phyloP scores from a whole-genome alignment of 2,888 invertebrate species.

The Scaptomyza tumidula region DNA sequence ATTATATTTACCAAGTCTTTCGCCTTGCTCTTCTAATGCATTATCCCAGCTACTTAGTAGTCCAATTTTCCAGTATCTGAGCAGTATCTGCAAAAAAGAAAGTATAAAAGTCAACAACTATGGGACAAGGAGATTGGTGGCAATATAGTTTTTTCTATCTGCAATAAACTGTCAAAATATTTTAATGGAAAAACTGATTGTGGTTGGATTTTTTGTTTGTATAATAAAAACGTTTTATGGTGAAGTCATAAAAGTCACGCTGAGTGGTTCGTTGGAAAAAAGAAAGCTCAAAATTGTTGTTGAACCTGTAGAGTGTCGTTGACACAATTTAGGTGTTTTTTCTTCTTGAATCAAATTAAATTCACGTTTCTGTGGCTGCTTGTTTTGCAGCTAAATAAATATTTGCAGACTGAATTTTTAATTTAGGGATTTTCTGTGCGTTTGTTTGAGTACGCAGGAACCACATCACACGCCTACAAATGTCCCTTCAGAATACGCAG shows the following conservation, averaged over 20 bases:
- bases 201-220: constrained; percentile 16
- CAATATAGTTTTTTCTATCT: neutral
- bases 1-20: constrained; percentile 36
- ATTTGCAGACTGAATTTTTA: constrained; percentile 48
- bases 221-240: constrained; percentile 18
- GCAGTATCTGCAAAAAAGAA: constrained; percentile 37
- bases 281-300: neutral
- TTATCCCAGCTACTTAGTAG: constrained; percentile 14
- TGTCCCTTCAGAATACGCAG: neutral
- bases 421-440: constrained; percentile 32
- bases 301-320: neutral
- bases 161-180: constrained; percentile 4
- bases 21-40: constrained; percentile 36
- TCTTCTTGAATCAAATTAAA: constrained; percentile 23
- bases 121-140: neutral
- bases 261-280: neutral
- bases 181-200: constrained; percentile 9
- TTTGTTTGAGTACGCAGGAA: constrained; percentile 6
- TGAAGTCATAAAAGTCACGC: constrained; percentile 7
- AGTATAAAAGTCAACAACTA: constrained; percentile 17
- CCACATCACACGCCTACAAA: constrained; percentile 22
- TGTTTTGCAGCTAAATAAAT: constrained; percentile 36
- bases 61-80: constrained; percentile 2
- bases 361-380: constrained; percentile 1
- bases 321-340: constrained; percentile 6